Base-by-base conservation (phyloP, 1,140 invertebrate genomes). In the Dreissena rostriformis region DNA sequence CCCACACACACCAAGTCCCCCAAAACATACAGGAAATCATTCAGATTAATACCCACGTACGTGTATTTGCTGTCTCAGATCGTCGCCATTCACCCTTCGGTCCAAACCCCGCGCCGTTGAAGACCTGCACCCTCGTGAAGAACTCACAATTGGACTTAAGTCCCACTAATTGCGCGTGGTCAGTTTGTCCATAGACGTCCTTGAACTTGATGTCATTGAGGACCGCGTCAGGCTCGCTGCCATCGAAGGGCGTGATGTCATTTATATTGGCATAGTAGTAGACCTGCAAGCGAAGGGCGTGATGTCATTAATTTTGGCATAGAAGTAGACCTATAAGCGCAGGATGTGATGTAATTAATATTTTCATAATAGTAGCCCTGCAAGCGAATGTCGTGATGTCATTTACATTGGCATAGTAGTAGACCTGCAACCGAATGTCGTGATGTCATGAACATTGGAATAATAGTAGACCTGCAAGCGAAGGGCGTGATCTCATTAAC, bases 71-170 rank as follows among this genome's bases (percentile, higher is more conserved):
- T 17, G 75, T 84, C 17, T 84, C 68, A 7, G 57, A 70, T 57
- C 22, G 17, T 61, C 81, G 52, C 81, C 81, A 83, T 94, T 98
- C 97, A 94, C 97, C 98, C 90, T 98, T 97, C 0, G 97, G 97
- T 15, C 98, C 98, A 93, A 98, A 97, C 63, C 98, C 98, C 12
- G 98, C 98, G 2, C 96, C 95, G 94, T 99, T 99, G 89, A 98
- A 99, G 0, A 97, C 98, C 97, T 98, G 98, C 7, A 98, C 97
- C 88, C 95, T 97, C 0, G 99, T 97, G 17, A 74, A 85, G 74
- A 66, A 80, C 6, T 75, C 57, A 8, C 53, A 52, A 19, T 81
- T 68, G 1, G 76, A 57, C 7, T 66, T 19, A 11, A 75, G 52
- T n/a, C 71, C 75, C 17, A 74, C 63, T 12, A 74, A 49, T 24